A percentile compares a stretch with the other conserved stretches of the same genome.
Conservation (phyloP, 1,140 invertebrate species). For the Holcopasites calliopsidis region DNA sequence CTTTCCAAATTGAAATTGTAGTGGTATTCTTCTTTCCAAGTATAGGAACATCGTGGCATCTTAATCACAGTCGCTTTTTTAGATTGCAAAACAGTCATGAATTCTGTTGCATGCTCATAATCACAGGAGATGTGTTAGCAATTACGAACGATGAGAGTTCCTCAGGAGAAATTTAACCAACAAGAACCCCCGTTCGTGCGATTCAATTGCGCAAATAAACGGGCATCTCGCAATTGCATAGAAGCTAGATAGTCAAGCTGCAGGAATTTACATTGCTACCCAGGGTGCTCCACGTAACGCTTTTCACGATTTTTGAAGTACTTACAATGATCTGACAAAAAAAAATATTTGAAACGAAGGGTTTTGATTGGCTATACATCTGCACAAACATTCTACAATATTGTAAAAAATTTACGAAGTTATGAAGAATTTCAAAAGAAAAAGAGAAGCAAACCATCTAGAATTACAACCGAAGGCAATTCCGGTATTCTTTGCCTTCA, state of each 20-base stretch:
- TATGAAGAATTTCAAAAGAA: no score
- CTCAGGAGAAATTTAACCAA: background rate
- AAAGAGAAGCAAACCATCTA: no score
- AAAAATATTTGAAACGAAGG: no score
- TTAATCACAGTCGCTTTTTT: slow-evolving; percentile 32
- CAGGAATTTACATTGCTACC: slow-evolving; percentile 9
- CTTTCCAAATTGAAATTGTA: background rate
- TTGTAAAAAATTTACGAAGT: no score
- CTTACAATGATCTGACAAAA: no score
- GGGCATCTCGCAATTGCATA: slow-evolving; percentile 14
- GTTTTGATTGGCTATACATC: no score
- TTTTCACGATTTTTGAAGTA: no score
- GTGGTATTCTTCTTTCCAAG: background rate
- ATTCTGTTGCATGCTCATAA: slow-evolving; percentile 29
- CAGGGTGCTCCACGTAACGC: no score
- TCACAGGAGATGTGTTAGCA: slow-evolving; percentile 15
- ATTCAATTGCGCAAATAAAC: slow-evolving; percentile 25
- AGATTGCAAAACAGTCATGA: slow-evolving; percentile 3
- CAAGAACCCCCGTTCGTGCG: background rate
- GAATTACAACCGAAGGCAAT: no score
- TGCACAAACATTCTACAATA: no score
- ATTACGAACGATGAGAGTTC: background rate
- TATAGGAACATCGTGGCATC: background rate
- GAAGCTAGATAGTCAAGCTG: background rate
- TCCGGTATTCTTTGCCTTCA: no score